Base-by-base conservation (phyloP, 2,797 vertebrate genomes). In the Chloroceryle amazona region DNA sequence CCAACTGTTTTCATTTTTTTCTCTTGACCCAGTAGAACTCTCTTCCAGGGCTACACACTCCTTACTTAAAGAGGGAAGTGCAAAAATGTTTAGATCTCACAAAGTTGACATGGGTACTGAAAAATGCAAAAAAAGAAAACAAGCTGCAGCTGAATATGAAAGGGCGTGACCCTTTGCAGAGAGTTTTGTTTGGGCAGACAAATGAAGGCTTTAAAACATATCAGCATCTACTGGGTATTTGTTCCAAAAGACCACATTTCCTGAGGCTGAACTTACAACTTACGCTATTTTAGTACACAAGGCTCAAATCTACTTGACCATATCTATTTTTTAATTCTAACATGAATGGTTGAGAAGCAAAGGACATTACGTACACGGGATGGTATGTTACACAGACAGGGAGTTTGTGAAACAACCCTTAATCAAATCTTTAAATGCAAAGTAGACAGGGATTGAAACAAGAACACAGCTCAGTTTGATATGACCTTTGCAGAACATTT, bases 281-380 rank as follows among this genome's bases (percentile, higher is more conserved):
- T 89, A 62, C 6, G 46, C 83, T 96, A 95, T 97, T 96, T 97
- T 89, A 89, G 81, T 81, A 90, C 33, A 80, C 67, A 81, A 71
- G 52, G 84, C 94, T 94, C 93, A 96, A 88, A 80, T 91, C 82
- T 47, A 90, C 66, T 96, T 96, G 94, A 94, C 91, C 88, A 82
- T 83, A 94, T 93, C 76, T 94, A 81, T 79, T 86, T 89, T 93
- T 86, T 86, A 76, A 57, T 84, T 81, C 86, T 65, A 89, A 28
- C 80, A 74, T 82, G 93, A 96, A 96, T 80, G 71, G 57, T 29
- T 96, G 78, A 67, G 88, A 96, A 92, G 88, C 47, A 94, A 90
- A 93, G 57, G 44, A 84, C 42, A 68, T 96, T 96, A 94, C 80
- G 3, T 92, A 79, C 14, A 58, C 31, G 62, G 68, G 47, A 86